Base-by-base conservation (phyloP, 2,113 vertebrate species). In the Uropsilus gracilis region DNA sequence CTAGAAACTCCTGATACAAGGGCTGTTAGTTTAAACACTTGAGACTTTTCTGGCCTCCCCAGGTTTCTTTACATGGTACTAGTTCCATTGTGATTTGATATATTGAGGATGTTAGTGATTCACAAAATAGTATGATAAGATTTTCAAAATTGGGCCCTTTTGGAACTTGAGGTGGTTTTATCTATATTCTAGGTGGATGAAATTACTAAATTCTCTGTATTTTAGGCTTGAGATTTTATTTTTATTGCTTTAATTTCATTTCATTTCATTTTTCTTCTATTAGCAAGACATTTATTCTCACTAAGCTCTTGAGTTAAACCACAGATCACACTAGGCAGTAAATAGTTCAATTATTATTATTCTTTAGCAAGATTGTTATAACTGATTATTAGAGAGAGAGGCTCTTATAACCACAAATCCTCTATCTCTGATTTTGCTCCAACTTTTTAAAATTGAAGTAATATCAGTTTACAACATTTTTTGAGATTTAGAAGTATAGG, bases 181-280 rank as follows among this genome's bases (percentile, higher is more conserved):
- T 24, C 8, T 69, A 24, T 57, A 44, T 14, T 7, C 66, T 80
- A 80, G 50, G 28, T 75, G 0, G 57, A 86, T 69, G 53, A 92
- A 86, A 57, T 37, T 55, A 82, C 59, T 75, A 37, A 55, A 71
- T 68, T 80, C 24, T 64, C 30, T 13, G 81, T 46, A 39, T 71
- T 94, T 85, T 71, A 85, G 72, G 24, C 32, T 85, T 91, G 42
- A 87, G 32, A 59, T 80, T 63, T 94, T 71, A 68, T 73, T 91
- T 96, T 88, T 34, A 66, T 91, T 37, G 88, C 55, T 75, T 75
- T 73, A 6, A 44, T 77, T 84, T n/a, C n/a, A n/a, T n/a, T n/a
- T n/a, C n/a, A n/a, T n/a, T n/a, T n/a, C n/a, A n/a, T n/a, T n/a
- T n/a, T 89, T 71, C 53, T 90, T 84, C 69, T 50, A 24, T 5